Evolutionary conservation across 2,113 vertebrate species (phyloP).

Genomic region (Mixornis gularis): DNA sequence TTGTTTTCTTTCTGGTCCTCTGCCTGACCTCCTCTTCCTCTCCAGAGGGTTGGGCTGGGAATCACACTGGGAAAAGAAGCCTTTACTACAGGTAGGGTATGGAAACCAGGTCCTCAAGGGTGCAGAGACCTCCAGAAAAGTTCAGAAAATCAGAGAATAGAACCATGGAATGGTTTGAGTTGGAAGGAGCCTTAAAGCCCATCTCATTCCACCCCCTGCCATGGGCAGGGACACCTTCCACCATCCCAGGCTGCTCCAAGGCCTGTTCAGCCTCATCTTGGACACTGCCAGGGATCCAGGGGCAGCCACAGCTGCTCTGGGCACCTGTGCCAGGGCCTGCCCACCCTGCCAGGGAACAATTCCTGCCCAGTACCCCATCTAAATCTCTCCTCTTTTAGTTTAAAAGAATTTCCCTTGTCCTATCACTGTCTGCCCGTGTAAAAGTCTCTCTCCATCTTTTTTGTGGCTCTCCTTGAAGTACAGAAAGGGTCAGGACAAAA

Average conservation of each 20-base stretch:
- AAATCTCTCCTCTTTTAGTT: background rate
- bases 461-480: background rate
- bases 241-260: accelerated
- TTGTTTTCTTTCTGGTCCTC: background rate
- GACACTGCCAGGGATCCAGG: background rate
- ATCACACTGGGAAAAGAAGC: background rate
- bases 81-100: background rate
- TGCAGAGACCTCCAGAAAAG: background rate
- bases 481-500: background rate
- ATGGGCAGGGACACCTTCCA: background rate
- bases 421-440: background rate
- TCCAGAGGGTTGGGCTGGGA: background rate
- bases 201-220: background rate
- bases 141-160: background rate
- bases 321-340: background rate
- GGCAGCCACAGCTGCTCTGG: background rate
- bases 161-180: background rate
- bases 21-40: background rate
- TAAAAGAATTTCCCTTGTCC: background rate
- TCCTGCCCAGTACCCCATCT: background rate
- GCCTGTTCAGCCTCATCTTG: background rate
- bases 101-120: background rate
- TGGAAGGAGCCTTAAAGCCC: background rate
- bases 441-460: background rate
- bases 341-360: accelerated